phyloP scores from a whole-genome alignment of 2,797 vertebrate species.

The Muscicapa comitata region DNA sequence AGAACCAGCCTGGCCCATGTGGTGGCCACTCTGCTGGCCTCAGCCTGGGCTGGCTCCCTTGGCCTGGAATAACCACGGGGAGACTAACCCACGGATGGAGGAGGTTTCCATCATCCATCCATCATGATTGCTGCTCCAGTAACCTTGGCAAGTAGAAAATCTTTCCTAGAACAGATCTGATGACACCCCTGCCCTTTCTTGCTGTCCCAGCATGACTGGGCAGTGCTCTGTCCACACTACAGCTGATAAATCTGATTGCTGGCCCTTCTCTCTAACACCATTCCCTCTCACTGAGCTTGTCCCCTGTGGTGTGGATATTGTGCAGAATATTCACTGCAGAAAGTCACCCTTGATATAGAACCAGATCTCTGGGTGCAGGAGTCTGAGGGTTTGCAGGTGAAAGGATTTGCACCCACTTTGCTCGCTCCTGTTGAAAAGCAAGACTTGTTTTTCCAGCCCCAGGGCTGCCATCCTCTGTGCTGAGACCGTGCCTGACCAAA shows the following conservation, averaged over 20 bases:
- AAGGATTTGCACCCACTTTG: background rate
- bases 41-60: background rate
- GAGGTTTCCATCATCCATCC: background rate
- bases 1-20: fast-evolving
- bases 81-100: background rate
- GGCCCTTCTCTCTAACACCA: background rate
- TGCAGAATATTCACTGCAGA: background rate
- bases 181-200: background rate
- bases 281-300: background rate
- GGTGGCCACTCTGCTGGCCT: background rate
- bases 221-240: background rate
- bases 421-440: background rate
- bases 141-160: background rate
- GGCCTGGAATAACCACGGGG: background rate
- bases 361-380: background rate
- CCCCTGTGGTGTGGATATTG: background rate
- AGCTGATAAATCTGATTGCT: background rate
- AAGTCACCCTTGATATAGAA: background rate
- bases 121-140: background rate
- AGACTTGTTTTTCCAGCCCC: background rate
- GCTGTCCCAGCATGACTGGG: background rate
- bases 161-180: background rate
- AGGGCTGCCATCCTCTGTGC: background rate
- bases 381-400: background rate
- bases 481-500: background rate